These are phyloP conservation scores for Heliothis subflexa DNA, from an alignment of 1,140 invertebrate genomes.

Conservation along the genomic window DNA sequence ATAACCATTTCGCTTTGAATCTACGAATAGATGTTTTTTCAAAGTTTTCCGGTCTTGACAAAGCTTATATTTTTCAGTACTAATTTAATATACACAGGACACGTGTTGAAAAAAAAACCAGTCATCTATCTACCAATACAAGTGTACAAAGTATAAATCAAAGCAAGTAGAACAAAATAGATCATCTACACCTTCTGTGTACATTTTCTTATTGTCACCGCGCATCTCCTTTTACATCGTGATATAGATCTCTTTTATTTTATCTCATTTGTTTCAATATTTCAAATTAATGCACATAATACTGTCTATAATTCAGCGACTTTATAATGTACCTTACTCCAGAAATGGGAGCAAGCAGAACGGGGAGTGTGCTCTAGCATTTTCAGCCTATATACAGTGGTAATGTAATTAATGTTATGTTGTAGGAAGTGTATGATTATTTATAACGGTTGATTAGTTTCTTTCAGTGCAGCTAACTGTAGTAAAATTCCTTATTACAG, in stretches of 20 bases:
- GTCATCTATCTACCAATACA: no score
- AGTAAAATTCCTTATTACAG: no score
- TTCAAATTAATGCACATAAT: slow-evolving; percentile 42
- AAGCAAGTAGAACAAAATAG: no score
- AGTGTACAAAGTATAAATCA: no score
- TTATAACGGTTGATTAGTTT: not conserved
- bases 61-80: not conserved
- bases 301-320: slow-evolving; percentile 17
- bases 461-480: no score
- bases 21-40: not conserved
- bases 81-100: no score
- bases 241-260: slow-evolving; percentile 42
- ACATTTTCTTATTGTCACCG: not conserved
- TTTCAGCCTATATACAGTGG: not conserved
- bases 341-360: slow-evolving; percentile 27
- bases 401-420: slow-evolving; percentile 2
- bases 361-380: not conserved
- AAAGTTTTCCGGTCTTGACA: not conserved
- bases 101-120: no score
- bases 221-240: not conserved
- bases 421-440: not conserved
- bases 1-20: not conserved
- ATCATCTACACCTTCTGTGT: not conserved
- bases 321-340: slow-evolving; percentile 20
- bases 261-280: slow-evolving; percentile 33